phyloP scores from a whole-genome alignment of 2,797 vertebrate species.

The Gorsachius magnificus region DNA sequence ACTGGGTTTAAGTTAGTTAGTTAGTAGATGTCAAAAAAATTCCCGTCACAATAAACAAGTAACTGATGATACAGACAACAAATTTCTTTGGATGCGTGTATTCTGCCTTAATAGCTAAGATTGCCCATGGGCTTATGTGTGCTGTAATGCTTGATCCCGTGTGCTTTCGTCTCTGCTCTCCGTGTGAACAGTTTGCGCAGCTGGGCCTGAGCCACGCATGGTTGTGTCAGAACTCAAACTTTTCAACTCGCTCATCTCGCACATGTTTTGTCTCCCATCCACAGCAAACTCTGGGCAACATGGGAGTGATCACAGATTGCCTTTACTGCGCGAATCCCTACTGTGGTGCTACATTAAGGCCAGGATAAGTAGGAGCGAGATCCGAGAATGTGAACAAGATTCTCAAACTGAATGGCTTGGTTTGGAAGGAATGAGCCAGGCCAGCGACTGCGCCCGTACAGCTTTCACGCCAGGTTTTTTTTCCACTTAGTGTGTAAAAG shows the following conservation, averaged over 20 bases:
- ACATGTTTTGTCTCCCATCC: rapidly evolving
- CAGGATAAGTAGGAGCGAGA: not conserved
- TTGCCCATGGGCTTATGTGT: not conserved
- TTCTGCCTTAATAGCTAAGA: not conserved
- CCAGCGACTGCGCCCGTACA: rapidly evolving
- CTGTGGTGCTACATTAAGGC: rapidly evolving
- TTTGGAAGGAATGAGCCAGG: not conserved
- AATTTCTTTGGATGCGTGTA: not conserved
- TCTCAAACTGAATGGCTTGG: rapidly evolving
- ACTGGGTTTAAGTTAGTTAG: not conserved
- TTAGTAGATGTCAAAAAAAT: not conserved
- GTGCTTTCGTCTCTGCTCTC: not conserved
- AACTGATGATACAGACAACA: not conserved
- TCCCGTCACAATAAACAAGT: not conserved
- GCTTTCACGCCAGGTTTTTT: not conserved
- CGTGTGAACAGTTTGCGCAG: rapidly evolving
- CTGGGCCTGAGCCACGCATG: rapidly evolving
- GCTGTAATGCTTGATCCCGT: not conserved
- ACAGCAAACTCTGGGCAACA: not conserved
- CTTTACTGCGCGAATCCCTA: rapidly evolving
- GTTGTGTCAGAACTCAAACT: not conserved
- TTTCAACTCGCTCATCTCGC: not conserved
- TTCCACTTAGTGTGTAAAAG: not conserved
- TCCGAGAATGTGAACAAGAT: rapidly evolving
- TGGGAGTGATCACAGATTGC: rapidly evolving